A percentile compares a stretch with the other conserved stretches of the same genome.
phyloP scores from a whole-genome alignment of 2,888 invertebrate genomes.

The Lycia hirtaria region DNA sequence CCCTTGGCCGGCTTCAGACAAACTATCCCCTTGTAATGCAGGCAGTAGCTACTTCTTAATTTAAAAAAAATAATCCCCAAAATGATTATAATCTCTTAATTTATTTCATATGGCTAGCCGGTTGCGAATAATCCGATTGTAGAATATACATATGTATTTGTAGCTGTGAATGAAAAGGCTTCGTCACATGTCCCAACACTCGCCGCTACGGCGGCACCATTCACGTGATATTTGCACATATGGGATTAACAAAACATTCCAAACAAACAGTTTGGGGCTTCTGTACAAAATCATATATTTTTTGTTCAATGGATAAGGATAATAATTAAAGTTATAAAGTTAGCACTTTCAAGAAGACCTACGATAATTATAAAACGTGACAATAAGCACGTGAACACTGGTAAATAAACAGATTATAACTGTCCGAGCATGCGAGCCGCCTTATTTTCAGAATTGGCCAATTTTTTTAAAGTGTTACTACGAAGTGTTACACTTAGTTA shows the following conservation, averaged over 20 bases:
- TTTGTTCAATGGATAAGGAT: neutral
- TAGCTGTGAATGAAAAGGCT: slow-evolving; percentile 22
- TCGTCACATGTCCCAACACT: slow-evolving; percentile 29
- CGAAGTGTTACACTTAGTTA: too few relatives aligned
- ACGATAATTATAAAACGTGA: too few relatives aligned
- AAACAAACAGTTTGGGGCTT: slow-evolving; percentile 16
- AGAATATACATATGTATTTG: slow-evolving; percentile 9
- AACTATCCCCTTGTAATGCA: too few relatives aligned
- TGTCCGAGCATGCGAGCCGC: too few relatives aligned
- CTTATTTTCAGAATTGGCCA: too few relatives aligned
- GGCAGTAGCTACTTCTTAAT: too few relatives aligned
- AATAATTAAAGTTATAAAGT: too few relatives aligned
- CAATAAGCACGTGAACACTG: too few relatives aligned
- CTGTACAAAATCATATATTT: neutral
- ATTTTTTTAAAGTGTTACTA: too few relatives aligned
- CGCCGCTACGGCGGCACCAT: neutral
- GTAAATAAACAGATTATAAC: too few relatives aligned
- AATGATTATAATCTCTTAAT: slow-evolving; percentile 1
- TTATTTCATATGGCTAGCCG: slow-evolving; percentile 19
- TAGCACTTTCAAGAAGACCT: too few relatives aligned
- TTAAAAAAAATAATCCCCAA: neutral
- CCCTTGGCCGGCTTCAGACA: too few relatives aligned
- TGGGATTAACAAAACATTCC: slow-evolving; percentile 20
- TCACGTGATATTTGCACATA: slow-evolving; percentile 27
- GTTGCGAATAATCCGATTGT: slow-evolving; percentile 30